Percentiles rank a stretch among this genome's conserved stretches.
Conservation (phyloP, 2,888 invertebrate species). For the Synergus laeviventris region DNA sequence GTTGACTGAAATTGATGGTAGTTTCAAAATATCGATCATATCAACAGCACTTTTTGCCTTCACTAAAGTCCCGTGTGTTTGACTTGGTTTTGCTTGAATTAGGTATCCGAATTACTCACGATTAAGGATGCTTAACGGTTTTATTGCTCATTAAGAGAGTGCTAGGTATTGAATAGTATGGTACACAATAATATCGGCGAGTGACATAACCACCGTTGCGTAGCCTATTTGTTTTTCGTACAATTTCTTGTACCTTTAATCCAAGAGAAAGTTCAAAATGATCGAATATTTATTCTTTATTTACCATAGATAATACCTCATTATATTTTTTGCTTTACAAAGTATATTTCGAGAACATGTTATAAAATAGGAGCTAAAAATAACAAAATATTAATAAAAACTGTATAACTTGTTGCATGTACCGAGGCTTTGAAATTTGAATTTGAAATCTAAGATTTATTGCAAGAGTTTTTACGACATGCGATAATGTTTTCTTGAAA, state of each 20-base stretch:
- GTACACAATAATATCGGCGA: background rate
- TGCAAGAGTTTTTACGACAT: background rate
- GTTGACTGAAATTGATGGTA: slow-evolving; percentile 7
- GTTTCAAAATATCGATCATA: background rate
- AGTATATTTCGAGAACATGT: background rate
- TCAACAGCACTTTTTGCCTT: background rate
- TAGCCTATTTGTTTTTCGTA: background rate
- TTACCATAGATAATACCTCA: background rate
- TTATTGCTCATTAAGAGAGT: slow-evolving; percentile 6
- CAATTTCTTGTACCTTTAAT: background rate
- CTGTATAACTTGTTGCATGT: background rate
- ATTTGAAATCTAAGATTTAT: background rate
- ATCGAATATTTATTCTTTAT: background rate
- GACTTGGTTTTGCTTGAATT: background rate
- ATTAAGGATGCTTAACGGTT: background rate
- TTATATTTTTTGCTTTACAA: background rate
- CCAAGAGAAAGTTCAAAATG: slow-evolving; percentile 4
- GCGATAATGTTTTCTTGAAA: background rate
- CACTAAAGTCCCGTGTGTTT: background rate
- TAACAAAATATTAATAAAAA: background rate
- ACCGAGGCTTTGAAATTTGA: background rate
- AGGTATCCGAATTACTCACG: background rate
- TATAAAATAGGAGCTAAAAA: background rate
- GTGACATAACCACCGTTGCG: slow-evolving; percentile 15
- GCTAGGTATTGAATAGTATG: background rate